phyloP scores from a whole-genome alignment of 2,888 invertebrate species.

The Omphaloscelis lunosa region DNA sequence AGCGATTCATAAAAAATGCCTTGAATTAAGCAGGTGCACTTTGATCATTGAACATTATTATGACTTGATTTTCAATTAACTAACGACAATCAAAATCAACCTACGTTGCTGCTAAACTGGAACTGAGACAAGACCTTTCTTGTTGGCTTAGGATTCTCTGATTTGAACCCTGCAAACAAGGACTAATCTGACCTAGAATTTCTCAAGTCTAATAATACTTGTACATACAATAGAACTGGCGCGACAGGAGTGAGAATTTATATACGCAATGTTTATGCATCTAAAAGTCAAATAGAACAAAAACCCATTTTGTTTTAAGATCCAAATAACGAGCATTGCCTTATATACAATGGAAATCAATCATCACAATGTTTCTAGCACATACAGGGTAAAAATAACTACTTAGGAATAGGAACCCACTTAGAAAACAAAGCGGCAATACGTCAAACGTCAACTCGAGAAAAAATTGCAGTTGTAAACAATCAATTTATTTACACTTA shows the following conservation, averaged over 20 bases:
- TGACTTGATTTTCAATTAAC: too few relatives aligned
- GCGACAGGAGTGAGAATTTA: not conserved
- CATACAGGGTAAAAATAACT: constrained; percentile 20
- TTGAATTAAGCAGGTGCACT: too few relatives aligned
- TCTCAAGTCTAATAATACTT: not conserved
- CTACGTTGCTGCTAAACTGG: too few relatives aligned
- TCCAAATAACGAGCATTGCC: constrained; percentile 15
- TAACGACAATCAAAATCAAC: too few relatives aligned
- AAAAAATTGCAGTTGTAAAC: constrained; percentile 27
- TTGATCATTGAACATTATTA: too few relatives aligned
- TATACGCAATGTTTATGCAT: not conserved
- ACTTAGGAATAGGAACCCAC: constrained; percentile 3
- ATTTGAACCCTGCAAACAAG: not conserved
- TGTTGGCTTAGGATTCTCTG: not conserved
- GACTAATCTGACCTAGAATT: not conserved
- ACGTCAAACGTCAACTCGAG: constrained; percentile 31
- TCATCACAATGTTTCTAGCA: constrained; percentile 28
- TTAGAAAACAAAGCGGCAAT: constrained; percentile 14
- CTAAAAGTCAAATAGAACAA: constrained; percentile 12
- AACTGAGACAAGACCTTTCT: not conserved
- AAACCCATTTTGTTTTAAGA: constrained; percentile 26
- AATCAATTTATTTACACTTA: constrained; percentile 41
- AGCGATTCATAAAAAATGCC: too few relatives aligned
- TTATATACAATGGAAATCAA: constrained; percentile 32
- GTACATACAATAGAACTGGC: not conserved